Percentiles rank a stretch among this genome's conserved stretches.
phyloP scores from a whole-genome alignment of 2,113 vertebrate genomes.

The Chloroceryle aenea region DNA sequence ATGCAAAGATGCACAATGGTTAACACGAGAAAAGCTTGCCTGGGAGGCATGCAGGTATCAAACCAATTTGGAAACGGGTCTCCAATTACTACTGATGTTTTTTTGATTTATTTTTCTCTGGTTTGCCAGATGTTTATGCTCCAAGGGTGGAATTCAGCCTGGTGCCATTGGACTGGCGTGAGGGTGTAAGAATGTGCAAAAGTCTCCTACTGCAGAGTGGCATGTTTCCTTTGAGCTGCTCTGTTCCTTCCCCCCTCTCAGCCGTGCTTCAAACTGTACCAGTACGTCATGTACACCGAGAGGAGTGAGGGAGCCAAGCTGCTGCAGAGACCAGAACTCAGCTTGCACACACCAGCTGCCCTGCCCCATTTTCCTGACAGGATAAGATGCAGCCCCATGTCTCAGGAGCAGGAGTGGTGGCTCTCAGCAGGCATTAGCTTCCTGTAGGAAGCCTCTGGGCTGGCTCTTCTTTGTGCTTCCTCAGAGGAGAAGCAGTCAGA shows the following conservation, averaged over 20 bases:
- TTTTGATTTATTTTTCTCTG: slow-evolving; percentile 32
- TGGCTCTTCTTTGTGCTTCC: neutral
- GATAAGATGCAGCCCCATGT: neutral
- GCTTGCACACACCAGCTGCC: neutral
- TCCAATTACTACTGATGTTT: slow-evolving; percentile 24
- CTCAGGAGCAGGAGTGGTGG: neutral
- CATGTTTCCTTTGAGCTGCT: slow-evolving; percentile 1
- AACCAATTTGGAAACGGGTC: neutral
- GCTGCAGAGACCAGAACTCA: neutral
- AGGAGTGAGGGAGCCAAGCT: neutral
- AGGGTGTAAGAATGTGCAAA: neutral
- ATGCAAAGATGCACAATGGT: slow-evolving; percentile 59
- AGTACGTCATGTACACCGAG: neutral
- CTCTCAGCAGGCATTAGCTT: neutral
- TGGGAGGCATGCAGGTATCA: slow-evolving; percentile 43
- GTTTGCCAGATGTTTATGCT: neutral
- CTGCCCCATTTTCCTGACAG: neutral
- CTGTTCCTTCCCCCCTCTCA: neutral
- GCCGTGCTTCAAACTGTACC: neutral
- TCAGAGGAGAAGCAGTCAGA: neutral
- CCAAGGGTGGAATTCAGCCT: neutral
- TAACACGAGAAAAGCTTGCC: slow-evolving; percentile 48
- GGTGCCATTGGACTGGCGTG: rapidly evolving
- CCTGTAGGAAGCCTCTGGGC: neutral
- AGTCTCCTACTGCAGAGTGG: neutral